Conservation (phyloP, 2,888 invertebrate species). For the Gandaritis pyraliata region DNA sequence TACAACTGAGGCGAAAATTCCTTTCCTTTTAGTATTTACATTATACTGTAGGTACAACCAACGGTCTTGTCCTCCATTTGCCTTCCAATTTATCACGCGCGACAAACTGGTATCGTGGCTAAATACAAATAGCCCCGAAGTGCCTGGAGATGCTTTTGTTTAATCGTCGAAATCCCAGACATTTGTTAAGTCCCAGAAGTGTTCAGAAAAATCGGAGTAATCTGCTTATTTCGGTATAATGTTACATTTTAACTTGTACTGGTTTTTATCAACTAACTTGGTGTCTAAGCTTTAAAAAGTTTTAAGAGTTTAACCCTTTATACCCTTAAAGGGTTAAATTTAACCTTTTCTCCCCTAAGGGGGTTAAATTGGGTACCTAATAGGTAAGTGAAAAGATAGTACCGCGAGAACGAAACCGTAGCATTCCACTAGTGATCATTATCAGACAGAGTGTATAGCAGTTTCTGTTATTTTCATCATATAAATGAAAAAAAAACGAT, state of each 20-base stretch:
- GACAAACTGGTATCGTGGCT: conserved; percentile 34
- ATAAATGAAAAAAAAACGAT: too few relatives aligned
- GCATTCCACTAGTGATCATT: not conserved
- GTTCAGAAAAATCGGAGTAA: conserved; percentile 13
- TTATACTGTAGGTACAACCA: conserved; percentile 2
- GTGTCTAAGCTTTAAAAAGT: too few relatives aligned
- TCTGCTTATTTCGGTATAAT: not conserved
- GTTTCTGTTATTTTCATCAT: not conserved
- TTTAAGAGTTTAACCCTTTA: too few relatives aligned
- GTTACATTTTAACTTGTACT: too few relatives aligned
- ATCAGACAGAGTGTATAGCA: too few relatives aligned
- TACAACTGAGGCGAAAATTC: conserved; percentile 1
- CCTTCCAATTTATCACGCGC: conserved; percentile 33
- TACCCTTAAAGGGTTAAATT: too few relatives aligned
- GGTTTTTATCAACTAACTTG: too few relatives aligned
- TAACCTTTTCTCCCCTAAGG: too few relatives aligned
- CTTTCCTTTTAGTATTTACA: conserved; percentile 5
- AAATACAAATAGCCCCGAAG: conserved; percentile 36
- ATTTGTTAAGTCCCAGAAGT: conserved; percentile 25
- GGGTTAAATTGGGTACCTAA: too few relatives aligned
- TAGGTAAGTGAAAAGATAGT: not conserved
- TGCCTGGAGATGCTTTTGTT: conserved; percentile 27
- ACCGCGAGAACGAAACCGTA: not conserved
- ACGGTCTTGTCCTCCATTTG: conserved; percentile 28
- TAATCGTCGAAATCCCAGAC: conserved; percentile 26